Conservation (phyloP, 2,113 vertebrate genomes). For the Antechinus flavipes region DNA sequence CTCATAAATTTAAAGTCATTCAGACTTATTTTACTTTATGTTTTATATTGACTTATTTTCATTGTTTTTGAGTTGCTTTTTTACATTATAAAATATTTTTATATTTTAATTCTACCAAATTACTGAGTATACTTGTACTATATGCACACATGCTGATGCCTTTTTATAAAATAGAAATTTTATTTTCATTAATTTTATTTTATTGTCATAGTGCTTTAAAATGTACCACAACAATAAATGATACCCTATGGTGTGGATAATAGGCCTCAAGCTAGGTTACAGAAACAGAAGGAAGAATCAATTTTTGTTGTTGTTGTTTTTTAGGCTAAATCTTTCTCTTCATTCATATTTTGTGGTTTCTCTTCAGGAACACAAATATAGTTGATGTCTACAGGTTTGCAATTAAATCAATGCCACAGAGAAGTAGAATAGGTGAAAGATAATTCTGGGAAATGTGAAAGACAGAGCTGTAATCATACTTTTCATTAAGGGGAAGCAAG, state of each 20-base stretch:
- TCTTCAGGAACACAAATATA: neutral
- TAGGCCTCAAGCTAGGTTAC: neutral
- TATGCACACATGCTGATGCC: neutral
- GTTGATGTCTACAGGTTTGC: neutral
- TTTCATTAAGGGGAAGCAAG: neutral
- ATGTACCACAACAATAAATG: neutral
- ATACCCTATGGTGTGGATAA: neutral
- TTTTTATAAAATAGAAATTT: neutral
- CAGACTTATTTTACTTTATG: neutral
- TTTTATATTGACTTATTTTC: neutral
- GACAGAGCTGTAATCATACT: neutral
- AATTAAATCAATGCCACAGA: neutral
- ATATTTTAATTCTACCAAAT: neutral
- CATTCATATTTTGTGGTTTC: neutral
- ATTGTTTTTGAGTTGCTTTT: neutral
- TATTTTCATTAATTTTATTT: neutral
- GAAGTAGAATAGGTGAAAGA: neutral
- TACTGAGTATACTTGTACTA: neutral
- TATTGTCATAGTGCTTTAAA: neutral
- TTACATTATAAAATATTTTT: neutral
- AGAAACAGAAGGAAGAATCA: neutral
- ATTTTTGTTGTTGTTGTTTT: neutral
- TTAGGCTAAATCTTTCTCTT: neutral
- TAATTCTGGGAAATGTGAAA: neutral
- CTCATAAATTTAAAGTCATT: neutral